Evolutionary conservation across 92 coral and sea anemone genomes (phyloP), one percentile per base, ranked within the genome.

Genomic region (Bergia sp.): DNA sequence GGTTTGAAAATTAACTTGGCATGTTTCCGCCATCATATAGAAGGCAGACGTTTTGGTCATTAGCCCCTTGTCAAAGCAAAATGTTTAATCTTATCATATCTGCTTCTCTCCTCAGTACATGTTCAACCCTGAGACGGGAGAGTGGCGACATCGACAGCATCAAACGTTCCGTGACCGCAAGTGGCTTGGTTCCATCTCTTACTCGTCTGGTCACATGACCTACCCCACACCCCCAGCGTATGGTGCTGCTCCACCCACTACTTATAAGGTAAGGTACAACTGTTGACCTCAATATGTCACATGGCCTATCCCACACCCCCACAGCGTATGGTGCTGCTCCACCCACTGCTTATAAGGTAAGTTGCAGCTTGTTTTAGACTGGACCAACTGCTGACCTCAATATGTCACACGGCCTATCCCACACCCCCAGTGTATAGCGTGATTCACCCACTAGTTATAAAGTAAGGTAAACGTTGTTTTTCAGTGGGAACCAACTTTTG

Each of bases 51-150:
- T 45, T 45, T 55, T 13, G 64, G 12, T 11, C 29, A 61, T 61
- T 20, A 61, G n/a, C 29, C 29, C n/a, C 4, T 61, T 13, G 69
- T 61, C 21, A 61, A 7, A 61, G 8, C 69, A 20, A 61, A 18
- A 20, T 61, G 23, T 4, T 2, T 29, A 29, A 29, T 29, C 1
- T 57, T 4, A 13, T 16, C 0, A 61, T 16, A 61, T 61, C n/a
- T 38, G 65, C 18, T 7, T 47, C 64, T 61, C 21, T 78, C 21
- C 85, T 1, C 83, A 96, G 99, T 96, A 96, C 91, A 95, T 93
- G 97, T 95, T 96, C 64, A 96, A 96, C 76, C 99, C 99, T 67
- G 99, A 96, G 80, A 96, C 99, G 23, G 99, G 99, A 29, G 99
- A 95, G 79, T 96, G 99, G 99, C 90, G 94, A 77, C 98, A 96